These are phyloP conservation scores for Cheirogaleus major DNA, from an alignment of 2,797 vertebrate genomes.

Conservation along the genomic window DNA sequence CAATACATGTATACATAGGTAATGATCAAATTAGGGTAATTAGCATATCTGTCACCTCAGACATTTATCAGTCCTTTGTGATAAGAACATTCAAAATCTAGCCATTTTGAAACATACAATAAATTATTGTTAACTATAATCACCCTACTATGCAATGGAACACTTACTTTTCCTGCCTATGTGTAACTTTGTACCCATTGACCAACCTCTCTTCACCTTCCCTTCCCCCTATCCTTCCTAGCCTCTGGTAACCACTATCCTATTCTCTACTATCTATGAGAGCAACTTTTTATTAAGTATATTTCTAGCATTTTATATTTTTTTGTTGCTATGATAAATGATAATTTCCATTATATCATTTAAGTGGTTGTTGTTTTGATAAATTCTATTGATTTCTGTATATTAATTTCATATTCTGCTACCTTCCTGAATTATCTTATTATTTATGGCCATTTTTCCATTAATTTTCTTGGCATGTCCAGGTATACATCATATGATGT, in stretches of 20 bases:
- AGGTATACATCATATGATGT: not conserved
- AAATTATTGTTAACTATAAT: not conserved
- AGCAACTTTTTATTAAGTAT: not conserved
- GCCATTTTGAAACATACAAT: not conserved
- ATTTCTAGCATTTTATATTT: constrained; percentile 11
- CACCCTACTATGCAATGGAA: not conserved
- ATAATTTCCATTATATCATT: not conserved
- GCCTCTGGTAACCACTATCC: not conserved
- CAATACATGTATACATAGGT: not conserved
- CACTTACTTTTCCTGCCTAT: not conserved
- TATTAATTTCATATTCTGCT: not conserved
- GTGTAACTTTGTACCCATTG: not conserved
- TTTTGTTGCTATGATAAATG: not conserved
- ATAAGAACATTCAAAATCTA: not conserved
- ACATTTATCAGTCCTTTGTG: not conserved
- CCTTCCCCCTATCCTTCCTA: not conserved
- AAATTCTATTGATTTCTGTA: not conserved
- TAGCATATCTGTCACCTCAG: not conserved
- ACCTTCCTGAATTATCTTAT: not conserved
- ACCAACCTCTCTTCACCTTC: not conserved
- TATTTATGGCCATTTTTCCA: not conserved
- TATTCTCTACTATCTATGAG: not conserved
- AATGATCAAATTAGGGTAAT: not conserved
- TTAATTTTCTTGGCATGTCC: not conserved
- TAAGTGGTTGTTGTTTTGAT: not conserved